Evolutionary conservation across 1,140 invertebrate genomes (phyloP), one percentile per base, ranked within the genome.

Genomic region (Triops cancriformis): DNA sequence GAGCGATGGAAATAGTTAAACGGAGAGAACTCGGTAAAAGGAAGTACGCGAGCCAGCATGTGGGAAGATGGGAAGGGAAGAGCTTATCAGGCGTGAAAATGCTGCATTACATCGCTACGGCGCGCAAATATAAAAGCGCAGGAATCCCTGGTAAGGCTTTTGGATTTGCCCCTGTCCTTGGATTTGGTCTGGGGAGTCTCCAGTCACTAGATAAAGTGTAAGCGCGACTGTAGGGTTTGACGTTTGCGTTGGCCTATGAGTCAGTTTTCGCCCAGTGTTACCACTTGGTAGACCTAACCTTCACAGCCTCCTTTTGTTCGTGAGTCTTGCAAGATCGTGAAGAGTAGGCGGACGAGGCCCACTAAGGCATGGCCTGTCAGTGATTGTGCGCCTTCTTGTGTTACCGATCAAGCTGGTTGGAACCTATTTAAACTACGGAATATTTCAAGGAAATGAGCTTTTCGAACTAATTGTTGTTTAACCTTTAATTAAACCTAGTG

Each of bases 41-140:
- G 51, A 64, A 64, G 51, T 64, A 64, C 51, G 31, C 31, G 51
- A 64, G 51, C 51, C 14, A 64, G 51, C 51, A 23, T n/a, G 51
- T 64, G 18, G 51, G 51, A 64, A 23, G 51, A 64, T 18, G 14
- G 51, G 51, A 64, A 64, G 23, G 51, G 51, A 64, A 64, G 51
- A 64, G 51, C 51, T 64, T 64, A 64, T 64, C 51, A 64, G 51
- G 51, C 51, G 51, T 64, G 51, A 64, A 64, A 64, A 64, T 64
- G 51, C 51, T 64, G 23, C 23, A 23, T 9, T 64, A 64, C 14
- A 64, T 18, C 51, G 51, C 51, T 64, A 64, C 51, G 51, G 51
- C 51, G 51, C 51, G 51, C 51, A 64, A 64, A 64, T 64, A 64
- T 64, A 64, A 64, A 64, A 64, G 51, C 51, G 51, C 51, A 64